Base-by-base conservation (phyloP, 2,888 invertebrate species). In the Nineta flava region DNA sequence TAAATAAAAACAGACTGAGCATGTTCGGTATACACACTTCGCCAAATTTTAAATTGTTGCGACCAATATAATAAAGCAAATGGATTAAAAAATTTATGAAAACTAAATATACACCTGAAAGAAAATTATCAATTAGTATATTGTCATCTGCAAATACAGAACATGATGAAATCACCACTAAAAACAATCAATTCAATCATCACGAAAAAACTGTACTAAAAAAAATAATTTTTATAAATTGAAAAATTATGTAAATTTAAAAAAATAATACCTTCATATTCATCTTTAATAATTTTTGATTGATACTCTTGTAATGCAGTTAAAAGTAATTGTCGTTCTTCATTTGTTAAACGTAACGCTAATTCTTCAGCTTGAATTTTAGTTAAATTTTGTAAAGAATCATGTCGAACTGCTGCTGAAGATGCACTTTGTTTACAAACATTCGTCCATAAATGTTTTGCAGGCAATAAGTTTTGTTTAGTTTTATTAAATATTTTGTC, bases 341-440 rank as follows among this genome's bases (percentile, higher is more conserved):
- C 81, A 48, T 78, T 74, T 38, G 80, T 85, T 35, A 88, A 69
- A 57, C 80, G 77, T 34, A 82, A 66, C 7, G 84, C 76, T 46
- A 88, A 69, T 60, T 86, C 83, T 57, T 80, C 77, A 0, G 87
- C 87, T 57, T 84, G 81, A 44, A 78, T 71, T 60, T 82, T 83
- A 34, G 80, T 65, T 44, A 68, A 58, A 32, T 66, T 49, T 45
- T 44, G 34, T 13, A 17, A 13, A 10, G 32, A 12, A 19, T 49
- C 49, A 6, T 16, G 12, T 9, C 38, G 41, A 16, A 26, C 15
- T 43, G 45, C 49, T 10, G 41, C 21, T 16, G 42, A 38, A 19
- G 48, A 48, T 19, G 48, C 48, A 48, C 48, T 41, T 31, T 38
- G 48, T 48, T 38, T 38, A 40, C 38, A 41, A 16, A 17, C 48